These are phyloP conservation scores for Dolichoris vasculosae DNA, from an alignment of 1,140 invertebrate genomes.

Conservation along the genomic window DNA sequence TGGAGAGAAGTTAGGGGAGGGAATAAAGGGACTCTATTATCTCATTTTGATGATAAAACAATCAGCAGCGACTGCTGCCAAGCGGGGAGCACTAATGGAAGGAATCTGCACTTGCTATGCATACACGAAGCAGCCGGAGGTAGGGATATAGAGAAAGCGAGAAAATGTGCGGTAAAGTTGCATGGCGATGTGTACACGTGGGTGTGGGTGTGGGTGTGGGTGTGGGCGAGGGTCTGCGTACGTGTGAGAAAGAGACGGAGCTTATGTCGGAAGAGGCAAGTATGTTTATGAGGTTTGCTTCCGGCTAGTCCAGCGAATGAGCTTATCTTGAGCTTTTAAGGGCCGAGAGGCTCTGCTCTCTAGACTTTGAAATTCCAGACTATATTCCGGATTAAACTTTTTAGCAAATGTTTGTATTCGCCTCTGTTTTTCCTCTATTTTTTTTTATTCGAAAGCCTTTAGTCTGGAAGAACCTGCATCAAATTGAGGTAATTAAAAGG, in stretches of 20 bases:
- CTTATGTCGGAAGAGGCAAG: slow-evolving; percentile 15
- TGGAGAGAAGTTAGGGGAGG: background rate
- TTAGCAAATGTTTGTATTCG: slow-evolving; percentile 17
- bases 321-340: slow-evolving; percentile 65
- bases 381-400: slow-evolving; percentile 7
- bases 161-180: background rate
- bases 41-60: slow-evolving; percentile 57
- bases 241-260: background rate
- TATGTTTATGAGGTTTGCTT: slow-evolving; percentile 63
- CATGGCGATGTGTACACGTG: background rate
- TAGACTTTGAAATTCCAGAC: background rate
- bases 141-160: slow-evolving; percentile 27
- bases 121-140: background rate
- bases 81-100: slow-evolving; percentile 35
- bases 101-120: background rate
- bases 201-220: background rate
- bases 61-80: slow-evolving; percentile 44
- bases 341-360: background rate
- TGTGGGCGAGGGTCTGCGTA: background rate
- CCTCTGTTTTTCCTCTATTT: background rate
- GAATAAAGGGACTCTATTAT: slow-evolving; percentile 50
- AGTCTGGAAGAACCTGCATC: background rate
- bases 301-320: slow-evolving; percentile 34
- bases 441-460: background rate
- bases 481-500: slow-evolving; percentile 5